Evolutionary conservation across 2,113 vertebrate species (phyloP).

Genomic region (Anarhynchus alexandrinus): DNA sequence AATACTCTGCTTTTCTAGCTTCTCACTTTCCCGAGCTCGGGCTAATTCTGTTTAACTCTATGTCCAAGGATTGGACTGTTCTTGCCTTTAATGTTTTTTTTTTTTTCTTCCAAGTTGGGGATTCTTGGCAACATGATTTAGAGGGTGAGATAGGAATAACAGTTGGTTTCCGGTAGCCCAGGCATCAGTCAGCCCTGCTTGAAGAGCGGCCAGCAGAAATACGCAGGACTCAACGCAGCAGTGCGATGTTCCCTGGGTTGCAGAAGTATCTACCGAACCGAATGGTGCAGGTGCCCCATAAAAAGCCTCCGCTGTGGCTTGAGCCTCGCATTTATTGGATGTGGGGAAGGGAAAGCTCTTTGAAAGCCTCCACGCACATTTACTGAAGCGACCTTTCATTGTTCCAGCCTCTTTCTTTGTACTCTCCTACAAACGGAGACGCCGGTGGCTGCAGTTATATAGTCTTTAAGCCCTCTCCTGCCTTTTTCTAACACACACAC

Average conservation of each 20-base stretch:
- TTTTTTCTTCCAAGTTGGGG: not conserved
- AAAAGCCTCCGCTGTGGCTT: not conserved
- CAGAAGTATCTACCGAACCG: not conserved
- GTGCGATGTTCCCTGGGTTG: not conserved
- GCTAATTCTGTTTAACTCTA: not conserved
- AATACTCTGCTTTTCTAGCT: not conserved
- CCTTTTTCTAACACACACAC: not conserved
- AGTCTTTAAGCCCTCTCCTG: not conserved
- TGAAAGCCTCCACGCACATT: not conserved
- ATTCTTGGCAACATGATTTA: not conserved
- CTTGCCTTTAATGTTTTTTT: not conserved
- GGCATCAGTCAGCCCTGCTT: not conserved
- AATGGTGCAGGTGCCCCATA: not conserved
- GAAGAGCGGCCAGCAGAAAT: not conserved
- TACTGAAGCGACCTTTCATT: not conserved
- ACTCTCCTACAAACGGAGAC: not conserved
- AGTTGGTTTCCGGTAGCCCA: constrained; percentile 16
- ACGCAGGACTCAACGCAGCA: not conserved
- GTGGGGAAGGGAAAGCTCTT: not conserved
- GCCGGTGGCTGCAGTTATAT: fast-evolving
- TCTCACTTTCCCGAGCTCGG: not conserved
- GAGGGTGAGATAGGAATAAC: not conserved
- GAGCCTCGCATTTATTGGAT: not conserved
- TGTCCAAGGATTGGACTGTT: not conserved
- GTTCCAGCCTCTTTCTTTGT: not conserved